These are phyloP conservation scores for Macrophya annulata DNA, from an alignment of 2,888 invertebrate genomes.

Conservation along the genomic window DNA sequence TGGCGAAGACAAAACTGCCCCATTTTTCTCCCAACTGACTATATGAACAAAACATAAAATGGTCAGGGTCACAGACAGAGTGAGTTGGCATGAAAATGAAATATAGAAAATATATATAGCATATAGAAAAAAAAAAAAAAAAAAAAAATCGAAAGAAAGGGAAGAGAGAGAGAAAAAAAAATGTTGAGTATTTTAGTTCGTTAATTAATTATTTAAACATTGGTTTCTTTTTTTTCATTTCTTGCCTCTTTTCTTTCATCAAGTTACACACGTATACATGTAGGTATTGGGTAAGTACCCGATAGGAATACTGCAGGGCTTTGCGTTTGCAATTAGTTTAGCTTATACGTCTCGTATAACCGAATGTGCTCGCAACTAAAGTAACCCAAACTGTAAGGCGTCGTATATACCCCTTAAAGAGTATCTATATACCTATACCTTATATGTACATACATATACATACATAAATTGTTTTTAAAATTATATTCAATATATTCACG, in stretches of 20 bases:
- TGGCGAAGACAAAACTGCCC: no score
- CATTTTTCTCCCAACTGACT: no score
- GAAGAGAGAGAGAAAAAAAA: no score
- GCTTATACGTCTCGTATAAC: background rate
- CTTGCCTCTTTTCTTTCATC: background rate
- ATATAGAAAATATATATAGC: no score
- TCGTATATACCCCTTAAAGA: background rate
- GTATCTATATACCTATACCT: background rate
- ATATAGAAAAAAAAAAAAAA: background rate
- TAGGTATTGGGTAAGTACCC: no score
- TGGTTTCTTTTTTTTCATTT: background rate
- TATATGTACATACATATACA: no score
- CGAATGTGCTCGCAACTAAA: background rate
- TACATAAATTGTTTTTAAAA: background rate
- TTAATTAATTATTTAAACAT: no score
- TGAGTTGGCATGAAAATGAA: no score
- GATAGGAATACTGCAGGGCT: background rate
- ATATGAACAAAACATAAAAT: no score
- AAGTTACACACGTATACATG: background rate
- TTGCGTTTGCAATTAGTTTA: background rate
- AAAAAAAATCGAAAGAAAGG: background rate
- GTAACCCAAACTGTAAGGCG: background rate
- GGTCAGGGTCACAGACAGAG: no score
- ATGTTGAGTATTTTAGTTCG: no score
- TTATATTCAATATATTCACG: background rate